Conservation (phyloP, 2,113 vertebrate species). For the Takifugu bimaculatus region DNA sequence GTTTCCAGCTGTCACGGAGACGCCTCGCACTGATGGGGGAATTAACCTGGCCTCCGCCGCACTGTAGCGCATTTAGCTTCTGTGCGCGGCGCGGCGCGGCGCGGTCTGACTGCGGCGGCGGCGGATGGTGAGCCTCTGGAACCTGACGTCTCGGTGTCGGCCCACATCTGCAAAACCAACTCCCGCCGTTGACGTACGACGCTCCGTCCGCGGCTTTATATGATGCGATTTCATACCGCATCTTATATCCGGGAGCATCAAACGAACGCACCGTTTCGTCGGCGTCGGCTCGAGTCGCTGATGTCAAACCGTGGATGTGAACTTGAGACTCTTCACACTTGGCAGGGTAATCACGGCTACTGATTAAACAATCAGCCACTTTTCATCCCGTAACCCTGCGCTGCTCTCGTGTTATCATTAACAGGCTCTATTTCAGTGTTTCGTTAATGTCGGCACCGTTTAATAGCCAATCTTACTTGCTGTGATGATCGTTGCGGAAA, state of each 20-base stretch:
- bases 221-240: neutral
- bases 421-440: neutral
- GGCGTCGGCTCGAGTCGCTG: slow-evolving; percentile 11
- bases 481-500: slow-evolving; percentile 33
- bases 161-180: slow-evolving; percentile 44
- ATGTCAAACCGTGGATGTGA: slow-evolving; percentile 26
- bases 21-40: slow-evolving; percentile 3
- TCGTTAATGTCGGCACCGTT: neutral
- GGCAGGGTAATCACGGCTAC: slow-evolving; percentile 22
- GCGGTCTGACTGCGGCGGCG: slow-evolving; percentile 32
- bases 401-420: neutral
- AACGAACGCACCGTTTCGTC: neutral
- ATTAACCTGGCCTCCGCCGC: slow-evolving; percentile 54
- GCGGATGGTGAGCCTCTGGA: slow-evolving; percentile 41
- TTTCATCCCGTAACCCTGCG: neutral
- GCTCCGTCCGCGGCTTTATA: neutral
- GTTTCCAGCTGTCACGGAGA: slow-evolving; percentile 6
- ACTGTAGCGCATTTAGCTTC: slow-evolving; percentile 35
- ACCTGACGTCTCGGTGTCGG: slow-evolving; percentile 48
- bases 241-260: neutral
- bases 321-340: slow-evolving; percentile 33
- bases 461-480: neutral
- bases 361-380: slow-evolving; percentile 2
- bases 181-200: neutral
- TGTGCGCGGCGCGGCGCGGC: slow-evolving; percentile 36